Conservation (phyloP, 2,113 vertebrate species). For the Willisornis vidua region DNA sequence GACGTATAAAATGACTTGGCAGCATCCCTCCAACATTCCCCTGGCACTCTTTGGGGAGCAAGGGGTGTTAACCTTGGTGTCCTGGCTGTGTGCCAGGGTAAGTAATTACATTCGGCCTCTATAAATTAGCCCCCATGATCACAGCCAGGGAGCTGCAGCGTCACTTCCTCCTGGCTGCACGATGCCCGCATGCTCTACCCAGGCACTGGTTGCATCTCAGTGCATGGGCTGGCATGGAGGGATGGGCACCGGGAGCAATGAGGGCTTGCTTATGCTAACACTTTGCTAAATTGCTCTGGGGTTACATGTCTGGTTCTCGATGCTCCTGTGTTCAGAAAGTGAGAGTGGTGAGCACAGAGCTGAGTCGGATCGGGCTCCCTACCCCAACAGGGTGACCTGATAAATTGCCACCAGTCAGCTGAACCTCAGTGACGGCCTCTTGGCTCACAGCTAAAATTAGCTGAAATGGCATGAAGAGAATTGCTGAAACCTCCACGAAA, state of each 20-base stretch:
- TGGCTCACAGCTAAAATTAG: slow-evolving; percentile 45
- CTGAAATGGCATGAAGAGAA: slow-evolving; percentile 50
- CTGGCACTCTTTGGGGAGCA: not conserved
- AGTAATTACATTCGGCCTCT: slow-evolving; percentile 23
- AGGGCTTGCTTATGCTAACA: accelerated
- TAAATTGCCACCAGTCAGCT: slow-evolving; percentile 46
- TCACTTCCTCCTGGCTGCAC: not conserved
- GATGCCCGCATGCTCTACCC: accelerated
- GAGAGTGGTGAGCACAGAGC: not conserved
- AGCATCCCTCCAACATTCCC: not conserved
- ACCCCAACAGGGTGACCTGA: slow-evolving; percentile 32
- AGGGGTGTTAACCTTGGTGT: slow-evolving; percentile 46
- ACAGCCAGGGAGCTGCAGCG: not conserved
- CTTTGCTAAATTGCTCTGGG: not conserved
- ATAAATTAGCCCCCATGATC: not conserved
- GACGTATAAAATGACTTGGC: not conserved
- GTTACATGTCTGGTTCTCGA: accelerated
- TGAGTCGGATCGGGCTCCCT: not conserved
- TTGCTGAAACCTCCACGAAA: slow-evolving; percentile 49
- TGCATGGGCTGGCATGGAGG: accelerated
- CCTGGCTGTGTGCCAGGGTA: slow-evolving; percentile 10
- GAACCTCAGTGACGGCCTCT: not conserved
- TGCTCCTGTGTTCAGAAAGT: accelerated
- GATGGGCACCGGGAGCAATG: accelerated
- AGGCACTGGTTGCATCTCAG: accelerated